Conservation (phyloP, 2,797 vertebrate genomes). For the Pangasius djambal region DNA sequence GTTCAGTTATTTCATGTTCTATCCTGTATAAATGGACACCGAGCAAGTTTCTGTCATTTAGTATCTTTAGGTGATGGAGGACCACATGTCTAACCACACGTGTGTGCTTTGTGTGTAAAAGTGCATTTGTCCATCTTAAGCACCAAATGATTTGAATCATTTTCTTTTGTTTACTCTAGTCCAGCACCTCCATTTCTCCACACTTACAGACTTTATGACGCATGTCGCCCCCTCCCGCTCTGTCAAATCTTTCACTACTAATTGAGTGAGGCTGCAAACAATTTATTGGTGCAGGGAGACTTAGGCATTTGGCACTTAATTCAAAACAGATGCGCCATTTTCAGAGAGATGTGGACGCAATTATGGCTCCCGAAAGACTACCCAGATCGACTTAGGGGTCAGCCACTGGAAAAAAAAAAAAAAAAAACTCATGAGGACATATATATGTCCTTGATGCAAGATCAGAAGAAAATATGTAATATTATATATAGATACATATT, state of each 20-base stretch:
- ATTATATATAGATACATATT: background rate
- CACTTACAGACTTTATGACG: conserved; percentile 45
- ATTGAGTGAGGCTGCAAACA: conserved; percentile 62
- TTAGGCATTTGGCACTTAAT: conserved; percentile 57
- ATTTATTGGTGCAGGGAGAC: conserved; percentile 58
- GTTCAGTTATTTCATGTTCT: conserved; percentile 16
- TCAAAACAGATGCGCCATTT: conserved; percentile 61
- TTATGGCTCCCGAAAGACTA: conserved; percentile 52
- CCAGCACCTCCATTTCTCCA: conserved; percentile 39
- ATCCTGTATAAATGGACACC: background rate
- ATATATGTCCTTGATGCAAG: conserved; percentile 28
- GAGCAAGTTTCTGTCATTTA: background rate
- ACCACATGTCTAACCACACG: background rate
- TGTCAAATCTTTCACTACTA: conserved; percentile 59
- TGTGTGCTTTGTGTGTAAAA: background rate
- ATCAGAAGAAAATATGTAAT: background rate
- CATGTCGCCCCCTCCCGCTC: conserved; percentile 37
- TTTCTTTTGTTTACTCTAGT: conserved; percentile 47
- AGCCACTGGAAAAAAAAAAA: conserved; percentile 46
- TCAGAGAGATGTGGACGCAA: conserved; percentile 55
- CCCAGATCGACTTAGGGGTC: conserved; percentile 46
- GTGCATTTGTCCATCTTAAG: background rate
- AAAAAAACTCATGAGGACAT: conserved; percentile 12
- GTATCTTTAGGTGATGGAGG: background rate
- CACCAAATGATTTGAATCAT: background rate